Conservation (phyloP, 2,888 invertebrate genomes). For the Thera obeliscata region DNA sequence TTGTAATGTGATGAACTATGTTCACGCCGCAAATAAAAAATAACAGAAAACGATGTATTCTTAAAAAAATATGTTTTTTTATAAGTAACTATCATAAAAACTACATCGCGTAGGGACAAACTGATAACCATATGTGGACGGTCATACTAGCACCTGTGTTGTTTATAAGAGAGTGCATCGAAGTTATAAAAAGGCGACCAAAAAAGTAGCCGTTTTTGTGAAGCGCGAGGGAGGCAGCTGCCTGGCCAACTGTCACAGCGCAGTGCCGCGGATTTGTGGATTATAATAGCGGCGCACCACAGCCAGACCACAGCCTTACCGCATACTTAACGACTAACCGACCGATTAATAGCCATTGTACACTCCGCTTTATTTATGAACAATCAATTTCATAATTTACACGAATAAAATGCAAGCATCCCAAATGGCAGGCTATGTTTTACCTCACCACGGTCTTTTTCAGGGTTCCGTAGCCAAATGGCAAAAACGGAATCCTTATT, state of each 20-base stretch:
- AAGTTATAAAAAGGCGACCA: slow-evolving; percentile 77
- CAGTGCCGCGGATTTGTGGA: slow-evolving; percentile 73
- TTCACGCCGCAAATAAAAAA: neutral
- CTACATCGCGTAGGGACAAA: slow-evolving; percentile 63
- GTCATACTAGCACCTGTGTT: slow-evolving; percentile 83
- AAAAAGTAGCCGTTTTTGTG: slow-evolving; percentile 82
- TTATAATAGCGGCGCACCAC: slow-evolving; percentile 55
- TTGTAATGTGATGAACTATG: neutral
- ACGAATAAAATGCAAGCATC: neutral
- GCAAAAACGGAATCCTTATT: no score
- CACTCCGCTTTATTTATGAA: slow-evolving; percentile 44
- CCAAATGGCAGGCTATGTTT: neutral
- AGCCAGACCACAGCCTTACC: slow-evolving; percentile 28
- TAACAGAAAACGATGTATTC: neutral
- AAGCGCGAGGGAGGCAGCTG: slow-evolving; percentile 80
- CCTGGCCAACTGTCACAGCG: slow-evolving; percentile 78
- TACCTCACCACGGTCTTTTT: neutral
- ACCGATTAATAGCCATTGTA: slow-evolving; percentile 57
- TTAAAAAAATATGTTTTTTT: neutral
- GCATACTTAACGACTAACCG: slow-evolving; percentile 63
- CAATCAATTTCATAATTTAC: slow-evolving; percentile 38
- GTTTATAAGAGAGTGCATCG: slow-evolving; percentile 81
- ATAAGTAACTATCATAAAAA: slow-evolving; percentile 61
- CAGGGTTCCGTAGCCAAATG: no score
- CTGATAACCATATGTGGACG: slow-evolving; percentile 81